Percentiles rank a stretch among this genome's conserved stretches.
Conservation (phyloP, 2,113 vertebrate genomes). For the Centropristis striata region DNA sequence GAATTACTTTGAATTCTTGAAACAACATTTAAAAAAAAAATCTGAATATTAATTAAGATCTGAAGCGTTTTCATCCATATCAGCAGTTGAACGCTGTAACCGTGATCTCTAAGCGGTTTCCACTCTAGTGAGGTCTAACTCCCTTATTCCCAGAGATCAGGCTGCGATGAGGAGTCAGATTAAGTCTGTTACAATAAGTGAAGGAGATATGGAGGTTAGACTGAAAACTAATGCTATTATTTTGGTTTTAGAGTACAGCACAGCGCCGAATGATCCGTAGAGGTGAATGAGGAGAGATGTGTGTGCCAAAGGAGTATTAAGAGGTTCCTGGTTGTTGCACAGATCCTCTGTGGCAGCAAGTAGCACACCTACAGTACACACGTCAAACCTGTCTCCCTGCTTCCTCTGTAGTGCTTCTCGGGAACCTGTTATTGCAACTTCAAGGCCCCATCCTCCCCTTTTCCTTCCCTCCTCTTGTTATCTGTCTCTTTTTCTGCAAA, state of each 20-base stretch:
- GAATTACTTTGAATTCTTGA: too few species aligned
- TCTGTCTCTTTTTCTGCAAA: not conserved
- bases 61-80: too few species aligned
- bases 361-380: constrained; percentile 29
- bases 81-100: too few species aligned
- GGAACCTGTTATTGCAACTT: not conserved
- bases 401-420: constrained; percentile 17
- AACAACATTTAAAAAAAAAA: too few species aligned
- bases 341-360: constrained; percentile 31
- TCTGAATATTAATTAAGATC: too few species aligned
- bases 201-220: not conserved
- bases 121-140: too few species aligned
- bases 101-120: too few species aligned
- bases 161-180: not conserved
- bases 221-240: not conserved
- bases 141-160: not conserved
- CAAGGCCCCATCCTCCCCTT: not conserved
- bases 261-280: constrained; percentile 7
- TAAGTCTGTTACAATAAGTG: not conserved
- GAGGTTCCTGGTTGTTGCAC: constrained; percentile 39
- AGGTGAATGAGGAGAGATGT: constrained; percentile 7
- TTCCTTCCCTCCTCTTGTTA: not conserved
- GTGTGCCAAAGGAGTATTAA: constrained; percentile 5
- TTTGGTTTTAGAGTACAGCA: not conserved
- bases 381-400: constrained; percentile 4